Percentiles rank a stretch among this genome's conserved stretches.
Evolutionary conservation across 2,888 invertebrate genomes (phyloP).

Genomic region (Drosophila flavopinicola): DNA sequence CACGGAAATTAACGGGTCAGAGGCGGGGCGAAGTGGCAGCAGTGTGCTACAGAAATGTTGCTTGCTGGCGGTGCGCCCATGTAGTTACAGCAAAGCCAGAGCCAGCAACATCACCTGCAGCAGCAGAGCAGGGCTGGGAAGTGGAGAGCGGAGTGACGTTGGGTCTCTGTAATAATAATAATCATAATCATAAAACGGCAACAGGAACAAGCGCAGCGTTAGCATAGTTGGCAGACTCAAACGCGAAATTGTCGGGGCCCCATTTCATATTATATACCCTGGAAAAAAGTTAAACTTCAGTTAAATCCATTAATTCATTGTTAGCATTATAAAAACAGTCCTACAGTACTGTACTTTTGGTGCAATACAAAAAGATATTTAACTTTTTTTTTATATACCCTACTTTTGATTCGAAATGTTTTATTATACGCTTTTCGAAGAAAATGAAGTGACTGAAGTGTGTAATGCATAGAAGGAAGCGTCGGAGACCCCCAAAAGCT

Average conservation of each 20-base stretch:
- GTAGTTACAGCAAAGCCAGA: slow-evolving; percentile 26
- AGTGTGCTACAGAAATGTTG: slow-evolving; percentile 10
- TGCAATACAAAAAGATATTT: no score
- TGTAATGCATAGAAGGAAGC: no score
- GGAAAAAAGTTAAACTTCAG: not conserved
- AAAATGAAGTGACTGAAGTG: no score
- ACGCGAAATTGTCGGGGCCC: slow-evolving; percentile 36
- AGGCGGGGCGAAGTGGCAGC: slow-evolving; percentile 1
- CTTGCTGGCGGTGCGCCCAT: slow-evolving; percentile 54
- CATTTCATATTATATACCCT: slow-evolving; percentile 31
- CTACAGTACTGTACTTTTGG: no score
- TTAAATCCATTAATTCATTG: not conserved
- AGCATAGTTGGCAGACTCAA: slow-evolving; percentile 28
- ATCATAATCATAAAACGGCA: slow-evolving; percentile 61
- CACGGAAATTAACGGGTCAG: slow-evolving; percentile 56
- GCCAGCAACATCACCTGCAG: not conserved
- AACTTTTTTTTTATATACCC: no score
- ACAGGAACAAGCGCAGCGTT: slow-evolving; percentile 46
- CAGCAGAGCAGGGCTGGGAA: not conserved
- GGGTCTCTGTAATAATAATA: slow-evolving; percentile 54
- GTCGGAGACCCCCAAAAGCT: no score
- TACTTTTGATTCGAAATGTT: no score
- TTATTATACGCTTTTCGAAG: no score
- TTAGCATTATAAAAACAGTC: no score
- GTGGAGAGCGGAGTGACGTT: slow-evolving; percentile 6